Percentiles rank a stretch among this genome's conserved stretches.
Evolutionary conservation across 2,888 invertebrate species (phyloP).

Genomic region (Griposia aprilina): DNA sequence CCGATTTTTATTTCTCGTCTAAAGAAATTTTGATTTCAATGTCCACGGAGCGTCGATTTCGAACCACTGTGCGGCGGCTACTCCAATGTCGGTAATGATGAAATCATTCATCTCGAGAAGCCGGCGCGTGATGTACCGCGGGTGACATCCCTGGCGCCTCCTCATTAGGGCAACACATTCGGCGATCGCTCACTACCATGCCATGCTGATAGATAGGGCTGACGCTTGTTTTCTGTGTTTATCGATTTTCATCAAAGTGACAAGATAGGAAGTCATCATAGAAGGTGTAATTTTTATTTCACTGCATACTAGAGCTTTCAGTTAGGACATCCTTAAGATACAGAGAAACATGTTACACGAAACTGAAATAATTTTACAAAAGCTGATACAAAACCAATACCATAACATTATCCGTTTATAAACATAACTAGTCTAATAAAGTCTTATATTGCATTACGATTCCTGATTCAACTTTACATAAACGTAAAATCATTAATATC

Average conservation of each 20-base stretch:
- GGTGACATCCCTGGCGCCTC: slow-evolving; percentile 59
- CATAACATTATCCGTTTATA: neutral
- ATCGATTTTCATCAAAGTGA: slow-evolving; percentile 10
- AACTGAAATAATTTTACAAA: neutral
- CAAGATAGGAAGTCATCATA: neutral
- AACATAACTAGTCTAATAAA: neutral
- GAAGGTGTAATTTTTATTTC: neutral
- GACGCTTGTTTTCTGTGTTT: slow-evolving; percentile 7
- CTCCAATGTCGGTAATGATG: slow-evolving; percentile 57
- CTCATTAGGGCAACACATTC: slow-evolving; percentile 72
- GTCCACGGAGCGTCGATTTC: no score
- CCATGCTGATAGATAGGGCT: slow-evolving; percentile 24
- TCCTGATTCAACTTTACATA: neutral
- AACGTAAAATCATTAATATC: slow-evolving; percentile 3
- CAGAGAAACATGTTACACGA: neutral
- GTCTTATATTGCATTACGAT: slow-evolving; percentile 5
- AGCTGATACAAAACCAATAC: no score
- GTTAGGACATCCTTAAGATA: neutral
- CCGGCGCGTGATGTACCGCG: slow-evolving; percentile 37
- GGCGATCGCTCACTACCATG: slow-evolving; percentile 63
- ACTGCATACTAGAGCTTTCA: no score
- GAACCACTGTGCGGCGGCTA: no score
- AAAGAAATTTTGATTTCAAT: no score
- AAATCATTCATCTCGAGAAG: slow-evolving; percentile 52
- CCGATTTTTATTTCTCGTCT: no score